Conservation (phyloP, 2,113 vertebrate species). For the Heloderma charlesbogerti region DNA sequence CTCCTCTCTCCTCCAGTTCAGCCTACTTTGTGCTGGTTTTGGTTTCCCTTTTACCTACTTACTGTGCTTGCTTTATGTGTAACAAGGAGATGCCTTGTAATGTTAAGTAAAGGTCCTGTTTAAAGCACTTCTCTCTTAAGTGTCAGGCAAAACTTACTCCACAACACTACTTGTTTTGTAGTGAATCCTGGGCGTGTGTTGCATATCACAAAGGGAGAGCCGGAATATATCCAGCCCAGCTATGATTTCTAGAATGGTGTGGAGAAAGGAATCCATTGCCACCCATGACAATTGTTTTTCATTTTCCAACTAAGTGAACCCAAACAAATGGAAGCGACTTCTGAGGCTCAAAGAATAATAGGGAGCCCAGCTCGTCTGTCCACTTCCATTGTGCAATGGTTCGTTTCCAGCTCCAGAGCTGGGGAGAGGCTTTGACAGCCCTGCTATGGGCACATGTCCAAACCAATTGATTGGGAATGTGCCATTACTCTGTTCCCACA, state of each 20-base stretch:
- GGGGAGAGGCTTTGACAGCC: background rate
- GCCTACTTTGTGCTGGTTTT: too few relatives aligned
- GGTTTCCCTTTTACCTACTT: too few relatives aligned
- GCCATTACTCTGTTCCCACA: background rate
- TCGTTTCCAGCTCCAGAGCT: background rate
- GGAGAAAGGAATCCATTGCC: background rate
- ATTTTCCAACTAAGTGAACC: background rate
- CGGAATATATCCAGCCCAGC: background rate
- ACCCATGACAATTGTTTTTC: background rate
- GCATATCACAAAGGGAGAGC: background rate
- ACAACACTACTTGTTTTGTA: too few relatives aligned
- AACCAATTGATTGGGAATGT: background rate
- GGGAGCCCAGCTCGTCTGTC: background rate
- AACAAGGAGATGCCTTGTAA: too few relatives aligned
- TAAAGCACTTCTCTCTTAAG: too few relatives aligned
- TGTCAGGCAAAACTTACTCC: too few relatives aligned
- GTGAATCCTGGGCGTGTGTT: too few relatives aligned
- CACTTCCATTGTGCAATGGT: background rate
- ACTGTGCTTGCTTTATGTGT: too few relatives aligned
- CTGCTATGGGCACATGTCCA: background rate
- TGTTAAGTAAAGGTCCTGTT: too few relatives aligned
- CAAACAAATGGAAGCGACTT: background rate
- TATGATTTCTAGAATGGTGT: background rate
- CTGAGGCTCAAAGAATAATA: background rate
- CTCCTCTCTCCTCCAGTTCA: too few relatives aligned